A percentile compares a stretch with the other conserved stretches of the same genome.
Conservation (phyloP, 1,140 invertebrate species). For the Amphibalanus amphitrite region DNA sequence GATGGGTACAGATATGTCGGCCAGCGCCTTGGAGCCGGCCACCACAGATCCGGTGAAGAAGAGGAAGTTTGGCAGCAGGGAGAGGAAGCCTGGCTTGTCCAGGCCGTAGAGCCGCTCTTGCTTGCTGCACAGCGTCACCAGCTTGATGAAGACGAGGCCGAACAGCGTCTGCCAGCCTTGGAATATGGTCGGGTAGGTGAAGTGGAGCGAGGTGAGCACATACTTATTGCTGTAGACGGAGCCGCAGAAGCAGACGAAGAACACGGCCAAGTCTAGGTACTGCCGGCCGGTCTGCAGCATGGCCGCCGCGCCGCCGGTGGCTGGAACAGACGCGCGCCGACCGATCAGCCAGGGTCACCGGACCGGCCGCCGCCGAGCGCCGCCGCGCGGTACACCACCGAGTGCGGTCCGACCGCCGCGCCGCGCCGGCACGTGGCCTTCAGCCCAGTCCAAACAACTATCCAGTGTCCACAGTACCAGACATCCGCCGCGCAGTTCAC, state of each 20-base stretch:
- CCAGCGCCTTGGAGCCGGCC: slow-evolving; percentile 26
- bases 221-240: slow-evolving; percentile 20
- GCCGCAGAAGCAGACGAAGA: background rate
- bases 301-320: slow-evolving; percentile 44
- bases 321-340: background rate
- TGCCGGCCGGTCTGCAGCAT: background rate
- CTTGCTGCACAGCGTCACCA: slow-evolving; percentile 31
- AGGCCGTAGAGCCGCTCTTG: slow-evolving; percentile 26
- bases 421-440: too few relatives aligned
- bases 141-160: slow-evolving; percentile 29
- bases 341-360: too few relatives aligned
- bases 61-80: slow-evolving; percentile 25
- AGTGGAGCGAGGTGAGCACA: slow-evolving; percentile 28
- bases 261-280: background rate
- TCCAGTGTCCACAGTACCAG: too few relatives aligned
- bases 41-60: slow-evolving; percentile 25
- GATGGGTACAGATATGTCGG: slow-evolving; percentile 19
- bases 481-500: too few relatives aligned
- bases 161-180: slow-evolving; percentile 33
- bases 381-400: too few relatives aligned
- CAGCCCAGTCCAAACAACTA: too few relatives aligned
- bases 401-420: too few relatives aligned
- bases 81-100: slow-evolving; percentile 23
- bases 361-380: too few relatives aligned
- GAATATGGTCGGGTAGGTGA: slow-evolving; percentile 30